Evolutionary conservation across 1,140 invertebrate species (phyloP).

Genomic region (Gonioctena quinquepunctata): DNA sequence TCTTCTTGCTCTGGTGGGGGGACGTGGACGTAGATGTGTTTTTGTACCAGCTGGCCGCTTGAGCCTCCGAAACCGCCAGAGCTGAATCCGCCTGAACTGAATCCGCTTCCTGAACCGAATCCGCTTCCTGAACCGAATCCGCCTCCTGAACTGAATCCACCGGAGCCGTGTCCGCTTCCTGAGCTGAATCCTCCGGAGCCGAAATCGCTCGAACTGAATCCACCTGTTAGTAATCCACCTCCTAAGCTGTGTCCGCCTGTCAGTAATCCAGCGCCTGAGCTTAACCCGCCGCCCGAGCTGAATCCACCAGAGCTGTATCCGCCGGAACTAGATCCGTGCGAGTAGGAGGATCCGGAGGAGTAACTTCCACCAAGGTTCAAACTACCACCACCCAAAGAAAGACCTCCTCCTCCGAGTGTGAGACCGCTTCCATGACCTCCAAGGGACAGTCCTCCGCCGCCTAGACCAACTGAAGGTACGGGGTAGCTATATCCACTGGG

Average conservation of each 20-base stretch:
- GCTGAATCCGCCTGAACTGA: conserved; percentile 25
- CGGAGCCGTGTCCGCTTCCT: conserved; percentile 23
- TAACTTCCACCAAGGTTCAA: neutral
- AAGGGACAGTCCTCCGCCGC: neutral
- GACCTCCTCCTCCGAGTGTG: neutral
- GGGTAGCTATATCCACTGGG: conserved; percentile 47
- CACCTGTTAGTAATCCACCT: conserved; percentile 14
- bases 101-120: conserved; percentile 28
- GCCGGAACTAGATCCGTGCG: conserved; percentile 3
- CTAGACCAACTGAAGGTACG: conserved; percentile 58
- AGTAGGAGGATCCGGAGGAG: conserved; percentile 12
- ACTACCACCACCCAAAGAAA: neutral
- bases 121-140: conserved; percentile 38
- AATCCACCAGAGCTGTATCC: conserved; percentile 15
- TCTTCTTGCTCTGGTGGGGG: conserved; percentile 73
- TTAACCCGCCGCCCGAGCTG: conserved; percentile 31
- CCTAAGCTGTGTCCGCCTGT: conserved; percentile 24
- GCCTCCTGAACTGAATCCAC: conserved; percentile 24
- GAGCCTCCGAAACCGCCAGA: conserved; percentile 18
- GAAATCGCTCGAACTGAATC: conserved; percentile 40
- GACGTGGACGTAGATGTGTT: conserved; percentile 77
- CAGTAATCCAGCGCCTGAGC: conserved; percentile 33
- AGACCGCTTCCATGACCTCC: neutral
- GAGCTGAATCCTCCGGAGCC: conserved; percentile 55
- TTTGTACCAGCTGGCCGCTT: conserved; percentile 61